These are phyloP conservation scores for Drosophila sordidula DNA, from an alignment of 2,888 invertebrate genomes.

Conservation along the genomic window DNA sequence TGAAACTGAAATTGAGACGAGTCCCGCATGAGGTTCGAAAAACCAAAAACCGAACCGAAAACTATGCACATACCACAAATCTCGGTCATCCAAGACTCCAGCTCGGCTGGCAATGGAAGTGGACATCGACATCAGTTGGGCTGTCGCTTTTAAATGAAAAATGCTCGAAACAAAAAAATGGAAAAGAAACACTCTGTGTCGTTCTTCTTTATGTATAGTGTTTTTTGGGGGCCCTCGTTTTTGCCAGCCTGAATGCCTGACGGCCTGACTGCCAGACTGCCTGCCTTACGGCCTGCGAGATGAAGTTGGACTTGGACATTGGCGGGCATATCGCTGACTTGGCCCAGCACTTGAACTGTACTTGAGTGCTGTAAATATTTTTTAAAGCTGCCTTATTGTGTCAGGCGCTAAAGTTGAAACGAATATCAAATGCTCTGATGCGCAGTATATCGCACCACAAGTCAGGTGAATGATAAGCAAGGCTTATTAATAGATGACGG, in stretches of 20 bases:
- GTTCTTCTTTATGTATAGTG: slow-evolving; percentile 65
- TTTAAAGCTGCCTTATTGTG: slow-evolving; percentile 74
- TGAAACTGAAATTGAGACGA: slow-evolving; percentile 65
- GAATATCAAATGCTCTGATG: slow-evolving; percentile 67
- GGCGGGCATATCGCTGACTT: slow-evolving; percentile 68
- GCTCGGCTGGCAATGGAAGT: slow-evolving; percentile 71
- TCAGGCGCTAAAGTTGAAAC: slow-evolving; percentile 63
- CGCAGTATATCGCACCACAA: slow-evolving; percentile 3
- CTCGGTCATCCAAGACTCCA: slow-evolving; percentile 56
- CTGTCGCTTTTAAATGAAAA: slow-evolving; percentile 79
- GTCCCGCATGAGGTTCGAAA: slow-evolving; percentile 54
- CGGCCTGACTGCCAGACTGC: slow-evolving; percentile 13
- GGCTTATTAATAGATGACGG: slow-evolving; percentile 73
- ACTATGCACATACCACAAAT: slow-evolving; percentile 64
- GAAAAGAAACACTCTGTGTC: slow-evolving; percentile 73
- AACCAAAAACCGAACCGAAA: slow-evolving; percentile 43
- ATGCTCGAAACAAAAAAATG: slow-evolving; percentile 60
- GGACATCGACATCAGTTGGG: slow-evolving; percentile 79
- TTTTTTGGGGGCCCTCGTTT: slow-evolving; percentile 62
- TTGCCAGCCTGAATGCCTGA: slow-evolving; percentile 32
- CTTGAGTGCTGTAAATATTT: slow-evolving; percentile 82
- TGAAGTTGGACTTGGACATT: slow-evolving; percentile 49
- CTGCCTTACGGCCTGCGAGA: slow-evolving; percentile 35
- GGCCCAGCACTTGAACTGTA: slow-evolving; percentile 79
- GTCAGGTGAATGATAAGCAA: slow-evolving; percentile 51